A percentile compares a stretch with the other conserved stretches of the same genome.
Conservation (phyloP, 2,888 invertebrate species). For the Torymus tubicola region DNA sequence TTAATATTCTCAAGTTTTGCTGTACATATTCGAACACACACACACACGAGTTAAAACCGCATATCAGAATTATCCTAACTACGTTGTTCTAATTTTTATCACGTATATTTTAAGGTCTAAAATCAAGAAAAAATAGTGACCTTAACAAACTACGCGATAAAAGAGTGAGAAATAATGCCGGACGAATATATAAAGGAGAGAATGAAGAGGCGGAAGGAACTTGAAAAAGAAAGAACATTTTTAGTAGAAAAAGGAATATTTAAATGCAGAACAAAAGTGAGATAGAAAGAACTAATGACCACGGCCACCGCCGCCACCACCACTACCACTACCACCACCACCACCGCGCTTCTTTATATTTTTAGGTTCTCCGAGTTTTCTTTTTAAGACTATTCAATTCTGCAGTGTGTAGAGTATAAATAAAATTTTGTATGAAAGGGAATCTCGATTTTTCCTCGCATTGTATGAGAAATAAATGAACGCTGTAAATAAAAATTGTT, state of each 20-base stretch:
- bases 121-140: background rate
- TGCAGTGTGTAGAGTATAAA: background rate
- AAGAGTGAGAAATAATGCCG: constrained; percentile 23
- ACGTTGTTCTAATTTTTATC: no score
- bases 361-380: constrained; percentile 2
- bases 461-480: no score
- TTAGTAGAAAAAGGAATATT: constrained; percentile 22
- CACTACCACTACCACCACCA: background rate
- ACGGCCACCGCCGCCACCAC: background rate
- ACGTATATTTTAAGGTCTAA: no score
- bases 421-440: background rate
- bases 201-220: constrained; percentile 25
- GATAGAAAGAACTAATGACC: constrained; percentile 43
- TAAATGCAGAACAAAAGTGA: constrained; percentile 40
- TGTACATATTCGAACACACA: no score
- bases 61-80: no score
- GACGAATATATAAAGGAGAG: constrained; percentile 26
- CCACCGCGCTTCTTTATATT: constrained; percentile 25
- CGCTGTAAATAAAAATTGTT: no score
- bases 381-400: constrained; percentile 2
- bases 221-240: constrained; percentile 4
- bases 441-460: background rate
- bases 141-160: constrained; percentile 17
- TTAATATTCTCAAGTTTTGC: no score
- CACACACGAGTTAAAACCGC: no score